These are phyloP conservation scores for Drosophila rhopaloa DNA, from an alignment of 1,140 invertebrate genomes.

Conservation along the genomic window DNA sequence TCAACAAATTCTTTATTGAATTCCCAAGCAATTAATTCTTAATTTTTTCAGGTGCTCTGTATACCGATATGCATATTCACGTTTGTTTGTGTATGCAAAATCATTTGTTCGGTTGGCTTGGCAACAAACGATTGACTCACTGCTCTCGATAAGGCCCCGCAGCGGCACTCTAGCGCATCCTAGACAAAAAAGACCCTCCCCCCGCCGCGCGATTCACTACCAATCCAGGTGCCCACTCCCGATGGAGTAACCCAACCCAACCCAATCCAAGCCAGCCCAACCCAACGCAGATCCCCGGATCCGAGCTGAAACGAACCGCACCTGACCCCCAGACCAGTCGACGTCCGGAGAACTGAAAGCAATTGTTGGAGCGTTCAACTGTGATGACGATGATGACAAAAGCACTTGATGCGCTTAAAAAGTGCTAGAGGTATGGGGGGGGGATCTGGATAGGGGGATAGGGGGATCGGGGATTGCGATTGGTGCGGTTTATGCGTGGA, in stretches of 20 bases:
- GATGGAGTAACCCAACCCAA: not conserved
- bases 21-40: too few species aligned
- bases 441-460: not conserved
- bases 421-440: constrained; percentile 5
- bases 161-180: constrained; percentile 39
- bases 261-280: not conserved
- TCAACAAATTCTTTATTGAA: too few species aligned
- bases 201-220: too few species aligned
- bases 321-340: constrained; percentile 13
- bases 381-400: constrained; percentile 55
- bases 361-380: constrained; percentile 62
- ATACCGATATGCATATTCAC: constrained; percentile 15
- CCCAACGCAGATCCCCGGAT: constrained; percentile 1
- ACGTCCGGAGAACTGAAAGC: constrained; percentile 35
- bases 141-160: constrained; percentile 20
- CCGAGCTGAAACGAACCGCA: constrained; percentile 19
- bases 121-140: constrained; percentile 52
- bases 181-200: constrained; percentile 18
- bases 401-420: constrained; percentile 62
- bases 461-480: not conserved
- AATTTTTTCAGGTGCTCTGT: not conserved
- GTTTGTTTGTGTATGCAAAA: constrained; percentile 32
- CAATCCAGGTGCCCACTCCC: not conserved
- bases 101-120: constrained; percentile 55
- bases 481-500: constrained; percentile 33